These are phyloP conservation scores for Nothocercus nigrocapillus DNA, from an alignment of 2,113 vertebrate species.

Conservation along the genomic window DNA sequence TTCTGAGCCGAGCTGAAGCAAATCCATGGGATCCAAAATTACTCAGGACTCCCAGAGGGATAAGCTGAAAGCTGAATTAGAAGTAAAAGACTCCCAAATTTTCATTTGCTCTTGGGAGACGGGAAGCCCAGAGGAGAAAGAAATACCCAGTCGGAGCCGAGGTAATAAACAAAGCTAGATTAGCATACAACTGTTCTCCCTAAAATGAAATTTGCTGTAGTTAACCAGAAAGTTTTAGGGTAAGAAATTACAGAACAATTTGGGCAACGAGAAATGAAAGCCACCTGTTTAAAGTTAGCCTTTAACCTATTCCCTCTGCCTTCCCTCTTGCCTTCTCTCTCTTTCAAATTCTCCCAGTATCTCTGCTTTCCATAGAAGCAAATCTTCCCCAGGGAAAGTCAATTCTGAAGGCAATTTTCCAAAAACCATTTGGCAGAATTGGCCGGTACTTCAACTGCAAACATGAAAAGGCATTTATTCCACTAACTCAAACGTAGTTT, in stretches of 20 bases:
- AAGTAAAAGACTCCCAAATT: not conserved
- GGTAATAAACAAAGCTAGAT: slow-evolving; percentile 41
- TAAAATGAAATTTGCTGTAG: slow-evolving; percentile 43
- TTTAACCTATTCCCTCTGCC: slow-evolving; percentile 65
- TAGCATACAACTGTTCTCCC: slow-evolving; percentile 11
- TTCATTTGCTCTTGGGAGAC: not conserved
- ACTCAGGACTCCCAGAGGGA: not conserved
- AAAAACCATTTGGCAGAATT: slow-evolving; percentile 78
- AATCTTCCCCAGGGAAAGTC: slow-evolving; percentile 75
- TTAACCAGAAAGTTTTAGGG: slow-evolving; percentile 56
- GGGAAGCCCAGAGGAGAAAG: not conserved
- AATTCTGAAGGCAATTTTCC: slow-evolving; percentile 78
- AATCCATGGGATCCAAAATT: not conserved
- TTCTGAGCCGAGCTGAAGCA: not conserved
- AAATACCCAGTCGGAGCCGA: not conserved
- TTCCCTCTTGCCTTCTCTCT: slow-evolving; percentile 54
- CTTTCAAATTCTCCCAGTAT: slow-evolving; percentile 65
- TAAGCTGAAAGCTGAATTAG: not conserved
- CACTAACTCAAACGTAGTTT: slow-evolving; percentile 73
- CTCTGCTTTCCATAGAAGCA: slow-evolving; percentile 72
- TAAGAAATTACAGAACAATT: slow-evolving; percentile 59
- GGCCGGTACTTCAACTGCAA: slow-evolving; percentile 64
- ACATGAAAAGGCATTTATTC: slow-evolving; percentile 81
- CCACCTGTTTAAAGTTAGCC: slow-evolving; percentile 70
- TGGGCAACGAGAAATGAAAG: slow-evolving; percentile 63